phyloP scores from a whole-genome alignment of 2,888 invertebrate genomes.

The Chymomyza fuscimana region DNA sequence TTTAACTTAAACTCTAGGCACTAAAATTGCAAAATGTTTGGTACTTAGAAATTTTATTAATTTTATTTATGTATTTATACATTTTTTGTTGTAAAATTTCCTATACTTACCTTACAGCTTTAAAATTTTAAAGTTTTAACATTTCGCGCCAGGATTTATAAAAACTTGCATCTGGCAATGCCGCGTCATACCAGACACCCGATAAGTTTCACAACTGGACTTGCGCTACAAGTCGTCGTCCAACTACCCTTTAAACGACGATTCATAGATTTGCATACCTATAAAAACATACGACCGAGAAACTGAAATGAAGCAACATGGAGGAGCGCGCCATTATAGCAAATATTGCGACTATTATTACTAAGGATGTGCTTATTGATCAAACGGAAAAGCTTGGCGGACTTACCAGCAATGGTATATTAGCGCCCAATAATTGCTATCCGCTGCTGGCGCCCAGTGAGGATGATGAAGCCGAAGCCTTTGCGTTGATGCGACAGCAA shows the following conservation, averaged over 20 bases:
- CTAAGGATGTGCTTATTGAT: constrained; percentile 76
- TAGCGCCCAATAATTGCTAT: constrained; percentile 21
- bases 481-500: constrained; percentile 49
- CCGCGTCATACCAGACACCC: neutral
- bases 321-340: constrained; percentile 76
- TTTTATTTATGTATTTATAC: too few relatives aligned
- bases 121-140: neutral
- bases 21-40: too few relatives aligned
- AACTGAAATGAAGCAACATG: constrained; percentile 44
- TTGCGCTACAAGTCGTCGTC: neutral
- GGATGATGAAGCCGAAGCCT: constrained; percentile 68
- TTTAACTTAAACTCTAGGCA: too few relatives aligned
- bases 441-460: constrained; percentile 59
- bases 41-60: too few relatives aligned
- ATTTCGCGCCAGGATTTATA: neutral
- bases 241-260: neutral
- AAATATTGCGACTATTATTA: constrained; percentile 77
- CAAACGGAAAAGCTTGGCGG: constrained; percentile 33
- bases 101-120: too few relatives aligned
- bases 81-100: too few relatives aligned
- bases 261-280: too few relatives aligned
- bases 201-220: neutral
- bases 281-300: neutral
- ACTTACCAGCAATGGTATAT: constrained; percentile 30
- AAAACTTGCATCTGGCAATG: constrained; percentile 1